These are phyloP conservation scores for Suricata suricatta DNA, from an alignment of 2,113 vertebrate species.

Conservation along the genomic window DNA sequence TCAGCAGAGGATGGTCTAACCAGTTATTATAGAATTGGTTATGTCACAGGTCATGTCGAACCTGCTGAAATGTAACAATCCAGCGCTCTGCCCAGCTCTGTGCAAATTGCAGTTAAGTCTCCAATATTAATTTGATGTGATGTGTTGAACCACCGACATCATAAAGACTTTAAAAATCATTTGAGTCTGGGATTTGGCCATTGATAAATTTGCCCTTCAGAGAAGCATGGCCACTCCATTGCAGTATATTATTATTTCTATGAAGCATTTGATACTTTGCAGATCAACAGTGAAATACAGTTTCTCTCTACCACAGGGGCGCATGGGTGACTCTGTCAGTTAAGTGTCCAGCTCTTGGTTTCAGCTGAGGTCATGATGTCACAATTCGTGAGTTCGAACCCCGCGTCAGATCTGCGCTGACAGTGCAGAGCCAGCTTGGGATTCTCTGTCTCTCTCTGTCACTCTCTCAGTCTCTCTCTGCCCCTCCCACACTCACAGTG, in stretches of 20 bases:
- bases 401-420: too few relatives aligned
- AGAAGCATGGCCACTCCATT: not conserved
- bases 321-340: too few relatives aligned
- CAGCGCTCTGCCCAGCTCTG: fast-evolving
- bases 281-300: not conserved
- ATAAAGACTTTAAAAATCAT: not conserved
- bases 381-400: too few relatives aligned
- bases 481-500: too few relatives aligned
- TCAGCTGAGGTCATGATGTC: too few relatives aligned
- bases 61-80: not conserved
- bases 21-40: not conserved
- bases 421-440: too few relatives aligned
- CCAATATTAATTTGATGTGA: not conserved
- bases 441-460: too few relatives aligned
- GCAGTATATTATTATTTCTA: not conserved
- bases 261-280: not conserved
- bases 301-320: not conserved
- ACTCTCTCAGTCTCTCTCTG: too few relatives aligned
- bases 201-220: not conserved
- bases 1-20: not conserved
- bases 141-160: not conserved
- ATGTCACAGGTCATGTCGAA: fast-evolving
- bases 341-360: too few relatives aligned
- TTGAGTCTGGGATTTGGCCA: not conserved
- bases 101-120: fast-evolving